A percentile compares a stretch with the other conserved stretches of the same genome.
These are phyloP conservation scores for Opisthograptis luteolata DNA, from an alignment of 2,888 invertebrate species.

Conservation along the genomic window DNA sequence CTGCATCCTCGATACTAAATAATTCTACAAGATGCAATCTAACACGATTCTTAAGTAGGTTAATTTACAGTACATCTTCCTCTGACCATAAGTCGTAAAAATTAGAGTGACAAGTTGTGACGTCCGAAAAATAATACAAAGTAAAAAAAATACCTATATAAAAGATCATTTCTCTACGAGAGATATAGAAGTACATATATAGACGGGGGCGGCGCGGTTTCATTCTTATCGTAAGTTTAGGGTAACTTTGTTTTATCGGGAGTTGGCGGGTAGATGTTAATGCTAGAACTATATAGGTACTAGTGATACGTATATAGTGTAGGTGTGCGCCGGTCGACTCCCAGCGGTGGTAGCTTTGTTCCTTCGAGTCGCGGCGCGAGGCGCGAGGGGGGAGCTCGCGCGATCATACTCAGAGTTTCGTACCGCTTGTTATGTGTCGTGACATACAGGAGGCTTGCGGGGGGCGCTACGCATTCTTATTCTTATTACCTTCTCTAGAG, in stretches of 20 bases:
- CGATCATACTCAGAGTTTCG: constrained; percentile 47
- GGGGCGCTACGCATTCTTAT: constrained; percentile 33
- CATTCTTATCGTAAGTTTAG: constrained; percentile 57
- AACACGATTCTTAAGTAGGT: constrained; percentile 52
- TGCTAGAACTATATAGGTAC: constrained; percentile 7
- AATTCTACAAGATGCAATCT: constrained; percentile 46
- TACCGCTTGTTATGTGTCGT: constrained; percentile 43
- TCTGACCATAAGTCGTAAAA: constrained; percentile 59
- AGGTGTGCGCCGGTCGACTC: constrained; percentile 20
- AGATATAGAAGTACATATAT: constrained; percentile 65
- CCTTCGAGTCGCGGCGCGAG: constrained; percentile 26
- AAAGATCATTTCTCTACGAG: constrained; percentile 71
- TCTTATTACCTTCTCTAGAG: not conserved
- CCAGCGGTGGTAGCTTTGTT: constrained; percentile 25
- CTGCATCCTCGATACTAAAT: constrained; percentile 24
- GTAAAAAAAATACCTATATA: constrained; percentile 63
- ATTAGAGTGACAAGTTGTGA: constrained; percentile 71
- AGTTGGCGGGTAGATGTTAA: constrained; percentile 21
- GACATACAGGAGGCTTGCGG: constrained; percentile 45
- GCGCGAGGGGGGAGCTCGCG: constrained; percentile 30
- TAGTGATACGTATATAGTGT: constrained; percentile 20
- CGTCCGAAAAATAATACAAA: constrained; percentile 67
- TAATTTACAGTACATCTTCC: constrained; percentile 69
- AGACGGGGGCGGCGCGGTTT: constrained; percentile 63
- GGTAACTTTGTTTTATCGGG: constrained; percentile 46